phyloP scores from a whole-genome alignment of 2,797 vertebrate species.

The Salarias fasciatus region DNA sequence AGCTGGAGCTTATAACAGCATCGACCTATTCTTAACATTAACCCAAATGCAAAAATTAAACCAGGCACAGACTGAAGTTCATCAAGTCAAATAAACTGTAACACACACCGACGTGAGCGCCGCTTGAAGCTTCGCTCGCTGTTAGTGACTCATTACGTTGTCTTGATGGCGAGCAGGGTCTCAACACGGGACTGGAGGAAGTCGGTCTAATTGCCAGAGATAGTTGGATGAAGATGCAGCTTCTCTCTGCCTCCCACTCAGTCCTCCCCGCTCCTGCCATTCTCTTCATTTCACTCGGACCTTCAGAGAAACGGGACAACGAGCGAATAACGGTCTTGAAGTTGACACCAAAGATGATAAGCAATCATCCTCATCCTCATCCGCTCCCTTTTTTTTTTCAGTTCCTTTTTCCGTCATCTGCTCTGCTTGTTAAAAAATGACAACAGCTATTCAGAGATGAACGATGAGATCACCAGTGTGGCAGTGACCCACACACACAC shows the following conservation, averaged over 20 bases:
- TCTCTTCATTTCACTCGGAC: slow-evolving; percentile 47
- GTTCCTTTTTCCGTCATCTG: slow-evolving; percentile 17
- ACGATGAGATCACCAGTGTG: slow-evolving; percentile 48
- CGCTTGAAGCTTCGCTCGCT: slow-evolving; percentile 45
- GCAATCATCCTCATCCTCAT: slow-evolving; percentile 32
- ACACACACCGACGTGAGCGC: slow-evolving; percentile 25
- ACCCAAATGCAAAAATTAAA: slow-evolving; percentile 18
- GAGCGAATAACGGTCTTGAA: slow-evolving; percentile 27
- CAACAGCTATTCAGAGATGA: slow-evolving; percentile 43
- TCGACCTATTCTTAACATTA: slow-evolving; percentile 12
- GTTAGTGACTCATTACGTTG: slow-evolving; percentile 58
- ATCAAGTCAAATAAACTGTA: slow-evolving; percentile 24
- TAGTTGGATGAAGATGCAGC: slow-evolving; percentile 56
- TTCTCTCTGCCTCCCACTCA: slow-evolving; percentile 64
- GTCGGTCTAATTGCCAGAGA: slow-evolving; percentile 62
- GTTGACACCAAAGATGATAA: slow-evolving; percentile 47
- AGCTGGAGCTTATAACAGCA: slow-evolving; percentile 11
- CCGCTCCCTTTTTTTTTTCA: slow-evolving; percentile 6
- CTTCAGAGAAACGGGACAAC: slow-evolving; percentile 45
- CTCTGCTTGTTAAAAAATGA: slow-evolving; percentile 54
- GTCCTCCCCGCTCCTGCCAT: slow-evolving; percentile 32
- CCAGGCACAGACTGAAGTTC: slow-evolving; percentile 7
- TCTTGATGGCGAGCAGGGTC: slow-evolving; percentile 59
- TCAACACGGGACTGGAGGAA: slow-evolving; percentile 52
- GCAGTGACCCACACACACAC: slow-evolving; percentile 12